Evolutionary conservation across 1,140 invertebrate species (phyloP).

Genomic region (Macrotrachela quadricornifera): DNA sequence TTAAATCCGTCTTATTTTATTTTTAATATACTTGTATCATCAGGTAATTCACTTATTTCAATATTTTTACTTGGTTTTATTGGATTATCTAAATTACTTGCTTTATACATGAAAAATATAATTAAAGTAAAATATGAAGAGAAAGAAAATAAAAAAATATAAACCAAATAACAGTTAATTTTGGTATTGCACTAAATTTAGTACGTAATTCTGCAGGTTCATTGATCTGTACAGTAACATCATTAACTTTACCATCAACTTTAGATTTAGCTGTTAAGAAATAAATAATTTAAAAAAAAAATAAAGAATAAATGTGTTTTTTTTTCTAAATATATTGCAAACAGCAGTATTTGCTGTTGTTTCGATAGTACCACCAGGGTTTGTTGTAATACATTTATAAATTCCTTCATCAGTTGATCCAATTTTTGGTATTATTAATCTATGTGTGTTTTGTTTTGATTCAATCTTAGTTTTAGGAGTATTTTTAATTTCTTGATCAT

Average conservation of each 20-base stretch:
- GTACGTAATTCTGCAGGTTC: neutral
- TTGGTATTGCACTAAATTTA: neutral
- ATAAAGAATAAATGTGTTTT: too few species aligned
- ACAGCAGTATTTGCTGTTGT: slow-evolving; percentile 41
- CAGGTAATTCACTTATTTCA: neutral
- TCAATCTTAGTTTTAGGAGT: slow-evolving; percentile 10
- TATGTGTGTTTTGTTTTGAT: too few species aligned
- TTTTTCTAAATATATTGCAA: neutral
- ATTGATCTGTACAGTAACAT: slow-evolving; percentile 1
- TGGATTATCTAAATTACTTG: slow-evolving; percentile 15
- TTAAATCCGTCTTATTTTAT: too few species aligned
- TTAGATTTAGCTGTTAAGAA: too few species aligned
- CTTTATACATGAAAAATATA: slow-evolving; percentile 12
- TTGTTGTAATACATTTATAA: slow-evolving; percentile 72
- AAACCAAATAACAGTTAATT: slow-evolving; percentile 14
- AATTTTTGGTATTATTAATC: too few species aligned
- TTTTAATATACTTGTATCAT: neutral
- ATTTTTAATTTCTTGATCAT: too few species aligned
- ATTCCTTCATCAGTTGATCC: slow-evolving; percentile 60
- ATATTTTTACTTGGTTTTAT: slow-evolving; percentile 15
- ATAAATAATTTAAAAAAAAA: too few species aligned
- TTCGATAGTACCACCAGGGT: slow-evolving; percentile 60
- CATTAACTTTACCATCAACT: neutral
- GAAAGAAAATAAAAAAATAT: too few species aligned
- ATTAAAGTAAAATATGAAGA: too few species aligned